Base-by-base conservation (phyloP, 2,888 invertebrate genomes). In the Theretra japonica region DNA sequence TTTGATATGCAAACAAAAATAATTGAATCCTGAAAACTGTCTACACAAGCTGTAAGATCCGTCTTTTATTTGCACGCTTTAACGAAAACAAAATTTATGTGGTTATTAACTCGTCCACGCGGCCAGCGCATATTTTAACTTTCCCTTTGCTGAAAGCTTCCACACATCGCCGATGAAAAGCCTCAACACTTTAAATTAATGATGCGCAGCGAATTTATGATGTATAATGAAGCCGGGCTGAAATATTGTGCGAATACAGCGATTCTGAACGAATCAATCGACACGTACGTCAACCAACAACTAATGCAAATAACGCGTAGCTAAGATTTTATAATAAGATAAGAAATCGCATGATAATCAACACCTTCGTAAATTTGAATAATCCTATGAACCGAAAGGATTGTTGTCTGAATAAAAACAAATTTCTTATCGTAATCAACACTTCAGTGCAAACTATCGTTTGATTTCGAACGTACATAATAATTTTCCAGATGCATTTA, bases 121-220 rank as follows among this genome's bases (percentile, higher is more conserved):
- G 17, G 17, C 11, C 25, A 23, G 2, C 65, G 41, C 41, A 48
- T 23, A 65, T 65, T 65, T 65, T 25, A 65, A 65, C 65, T 48
- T 65, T 65, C 65, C 41, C 65, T 48, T 41, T 17, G 41, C 65
- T 65, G 48, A 65, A 65, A 65, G 48, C 65, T 65, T 65, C 41
- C 48, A 48, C 41, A 23, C 65, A 48, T 65, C 48, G 48, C 23
- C 48, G 48, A 65, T 65, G 48, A 65, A 65, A 65, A 48, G 48
- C 48, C 23, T 41, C 53, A 62, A 62, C 33, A 48, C 65, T 65
- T 65, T 23, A 41, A 41, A 48, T 23, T 23, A 48, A 65, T 65
- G 23, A 23, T 23, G 15, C 48, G 65, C 48, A 17, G 65, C 48
- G 48, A 65, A 65, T 65, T 65, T 65, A 48, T 65, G 65, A 65